Evolutionary conservation across 2,797 vertebrate species (phyloP).

Genomic region (Meriones psammophilus): DNA sequence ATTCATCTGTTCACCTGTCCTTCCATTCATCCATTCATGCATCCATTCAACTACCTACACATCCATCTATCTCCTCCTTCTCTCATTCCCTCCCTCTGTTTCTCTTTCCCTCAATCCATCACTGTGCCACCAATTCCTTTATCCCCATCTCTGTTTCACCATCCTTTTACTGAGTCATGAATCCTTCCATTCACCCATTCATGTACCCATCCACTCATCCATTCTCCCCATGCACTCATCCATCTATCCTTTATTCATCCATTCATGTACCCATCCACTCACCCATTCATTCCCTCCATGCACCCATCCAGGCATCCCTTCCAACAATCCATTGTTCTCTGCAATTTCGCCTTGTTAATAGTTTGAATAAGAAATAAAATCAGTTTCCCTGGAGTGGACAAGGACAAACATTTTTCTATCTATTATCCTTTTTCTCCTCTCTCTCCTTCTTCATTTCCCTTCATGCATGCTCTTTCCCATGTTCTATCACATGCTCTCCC

Average conservation of each 20-base stretch:
- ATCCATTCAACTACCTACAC: background rate
- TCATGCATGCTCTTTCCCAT: background rate
- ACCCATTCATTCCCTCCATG: background rate
- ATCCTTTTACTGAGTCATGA: background rate
- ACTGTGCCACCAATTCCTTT: background rate
- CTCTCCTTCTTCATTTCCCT: background rate
- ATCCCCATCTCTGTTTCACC: background rate
- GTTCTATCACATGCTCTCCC: background rate
- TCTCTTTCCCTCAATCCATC: background rate
- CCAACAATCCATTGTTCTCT: background rate
- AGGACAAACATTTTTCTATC: background rate
- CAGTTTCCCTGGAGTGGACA: background rate
- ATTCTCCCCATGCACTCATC: background rate
- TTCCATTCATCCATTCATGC: background rate
- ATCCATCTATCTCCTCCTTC: background rate
- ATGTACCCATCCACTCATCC: background rate
- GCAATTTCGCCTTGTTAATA: background rate
- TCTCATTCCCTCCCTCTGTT: background rate
- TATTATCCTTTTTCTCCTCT: too few species aligned
- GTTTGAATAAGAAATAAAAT: conserved; percentile 26
- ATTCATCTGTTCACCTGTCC: background rate
- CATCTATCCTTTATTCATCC: background rate
- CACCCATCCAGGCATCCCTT: background rate
- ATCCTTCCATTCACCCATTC: background rate
- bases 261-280: background rate